Evolutionary conservation across 2,797 vertebrate genomes (phyloP).

Genomic region (Pseudochirops cupreus): DNA sequence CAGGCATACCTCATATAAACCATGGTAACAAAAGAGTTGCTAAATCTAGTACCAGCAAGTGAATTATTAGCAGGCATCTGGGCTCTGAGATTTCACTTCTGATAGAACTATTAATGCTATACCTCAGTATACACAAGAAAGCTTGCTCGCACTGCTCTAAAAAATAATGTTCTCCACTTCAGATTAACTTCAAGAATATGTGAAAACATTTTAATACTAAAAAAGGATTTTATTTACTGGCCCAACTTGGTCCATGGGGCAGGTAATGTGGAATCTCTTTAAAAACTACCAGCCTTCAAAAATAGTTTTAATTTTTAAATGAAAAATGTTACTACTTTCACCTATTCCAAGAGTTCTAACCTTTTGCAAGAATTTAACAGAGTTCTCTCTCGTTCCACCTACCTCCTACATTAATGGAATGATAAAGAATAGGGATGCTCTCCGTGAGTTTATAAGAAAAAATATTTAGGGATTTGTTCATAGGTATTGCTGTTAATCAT

Average conservation of each 20-base stretch:
- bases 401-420: not conserved
- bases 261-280: not conserved
- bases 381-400: not conserved
- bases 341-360: not conserved
- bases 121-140: conserved; percentile 65
- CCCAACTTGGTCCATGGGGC: not conserved
- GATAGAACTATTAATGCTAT: conserved; percentile 73
- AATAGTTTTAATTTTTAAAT: not conserved
- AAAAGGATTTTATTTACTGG: not conserved
- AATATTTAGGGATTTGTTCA: not conserved
- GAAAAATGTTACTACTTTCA: not conserved
- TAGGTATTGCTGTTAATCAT: not conserved
- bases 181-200: conserved; percentile 12
- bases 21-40: conserved; percentile 78
- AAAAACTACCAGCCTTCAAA: not conserved
- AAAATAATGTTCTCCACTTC: conserved; percentile 56
- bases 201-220: not conserved
- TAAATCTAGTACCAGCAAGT: conserved; percentile 79
- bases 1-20: conserved; percentile 27
- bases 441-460: not conserved
- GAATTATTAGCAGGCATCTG: conserved; percentile 81
- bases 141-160: conserved; percentile 63
- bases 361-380: not conserved
- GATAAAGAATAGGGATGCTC: not conserved
- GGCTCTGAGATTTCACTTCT: conserved; percentile 76